A percentile compares a stretch with the other conserved stretches of the same genome.
Conservation (phyloP, 2,113 vertebrate genomes). For the Melanocharis versteri region DNA sequence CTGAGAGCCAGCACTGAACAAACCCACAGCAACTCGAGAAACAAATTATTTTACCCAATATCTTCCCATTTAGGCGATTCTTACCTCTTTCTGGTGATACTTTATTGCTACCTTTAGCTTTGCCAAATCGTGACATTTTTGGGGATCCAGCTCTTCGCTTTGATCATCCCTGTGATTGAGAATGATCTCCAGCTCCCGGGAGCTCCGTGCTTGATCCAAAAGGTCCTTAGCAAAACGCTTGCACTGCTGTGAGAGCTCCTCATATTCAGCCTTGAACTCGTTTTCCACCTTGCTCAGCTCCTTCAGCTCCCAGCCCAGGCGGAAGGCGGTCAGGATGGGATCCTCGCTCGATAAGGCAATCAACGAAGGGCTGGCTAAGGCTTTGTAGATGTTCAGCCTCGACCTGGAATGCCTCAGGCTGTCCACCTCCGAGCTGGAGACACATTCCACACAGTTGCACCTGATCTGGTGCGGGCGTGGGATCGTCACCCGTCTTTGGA, state of each 20-base stretch:
- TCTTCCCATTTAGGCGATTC: background rate
- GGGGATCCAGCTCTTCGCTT: slow-evolving; percentile 91
- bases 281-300: slow-evolving; percentile 99
- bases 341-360: slow-evolving; percentile 93
- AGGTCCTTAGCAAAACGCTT: slow-evolving; percentile 97
- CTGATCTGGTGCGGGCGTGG: slow-evolving; percentile 95
- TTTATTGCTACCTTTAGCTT: slow-evolving; percentile 98
- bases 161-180: slow-evolving; percentile 96
- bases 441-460: slow-evolving; percentile 96
- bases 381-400: slow-evolving; percentile 95
- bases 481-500: slow-evolving; percentile 91
- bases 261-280: slow-evolving; percentile 97
- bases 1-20: background rate
- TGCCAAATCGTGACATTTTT: slow-evolving; percentile 92
- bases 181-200: slow-evolving; percentile 93
- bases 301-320: slow-evolving; percentile 96
- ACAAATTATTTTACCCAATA: background rate
- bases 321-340: slow-evolving; percentile 90
- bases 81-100: slow-evolving; percentile 99
- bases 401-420: slow-evolving; percentile 94
- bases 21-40: background rate
- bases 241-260: slow-evolving; percentile 96
- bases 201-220: slow-evolving; percentile 93
- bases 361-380: slow-evolving; percentile 92
- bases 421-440: slow-evolving; percentile 95